phyloP scores from a whole-genome alignment of 2,888 invertebrate species.

The Scaeva pyrastri region DNA sequence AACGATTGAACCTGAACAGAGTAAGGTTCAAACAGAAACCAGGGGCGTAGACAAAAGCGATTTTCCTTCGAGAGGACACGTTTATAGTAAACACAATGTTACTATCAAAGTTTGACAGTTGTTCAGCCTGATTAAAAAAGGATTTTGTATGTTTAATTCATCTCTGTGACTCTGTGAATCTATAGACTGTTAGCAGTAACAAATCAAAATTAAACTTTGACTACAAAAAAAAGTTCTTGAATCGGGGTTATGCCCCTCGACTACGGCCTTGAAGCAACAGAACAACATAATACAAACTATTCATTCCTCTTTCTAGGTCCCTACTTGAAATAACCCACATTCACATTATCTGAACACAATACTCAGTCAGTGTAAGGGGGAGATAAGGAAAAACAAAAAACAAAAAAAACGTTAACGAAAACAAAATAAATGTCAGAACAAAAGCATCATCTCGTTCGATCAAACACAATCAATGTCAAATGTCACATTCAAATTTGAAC shows the following conservation, averaged over 20 bases:
- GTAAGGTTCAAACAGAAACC: neutral
- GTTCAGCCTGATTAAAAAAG: too few species aligned
- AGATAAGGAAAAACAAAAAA: neutral
- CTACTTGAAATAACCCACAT: slow-evolving; percentile 48
- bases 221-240: too few species aligned
- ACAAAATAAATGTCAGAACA: neutral
- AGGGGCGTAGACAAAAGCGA: neutral
- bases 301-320: slow-evolving; percentile 5
- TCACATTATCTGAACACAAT: neutral
- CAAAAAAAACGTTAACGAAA: neutral
- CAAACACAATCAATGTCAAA: slow-evolving; percentile 42
- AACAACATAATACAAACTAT: slow-evolving; percentile 14
- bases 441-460: slow-evolving; percentile 12
- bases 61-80: neutral
- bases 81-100: too few species aligned
- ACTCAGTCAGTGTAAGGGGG: neutral
- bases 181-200: too few species aligned
- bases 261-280: neutral
- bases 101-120: too few species aligned
- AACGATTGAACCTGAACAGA: neutral
- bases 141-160: too few species aligned
- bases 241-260: neutral
- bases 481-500: slow-evolving; percentile 46
- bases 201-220: too few species aligned
- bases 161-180: too few species aligned